Evolutionary conservation across 92 coral and sea anemone genomes (phyloP).

Genomic region (Nematostella vectensis): DNA sequence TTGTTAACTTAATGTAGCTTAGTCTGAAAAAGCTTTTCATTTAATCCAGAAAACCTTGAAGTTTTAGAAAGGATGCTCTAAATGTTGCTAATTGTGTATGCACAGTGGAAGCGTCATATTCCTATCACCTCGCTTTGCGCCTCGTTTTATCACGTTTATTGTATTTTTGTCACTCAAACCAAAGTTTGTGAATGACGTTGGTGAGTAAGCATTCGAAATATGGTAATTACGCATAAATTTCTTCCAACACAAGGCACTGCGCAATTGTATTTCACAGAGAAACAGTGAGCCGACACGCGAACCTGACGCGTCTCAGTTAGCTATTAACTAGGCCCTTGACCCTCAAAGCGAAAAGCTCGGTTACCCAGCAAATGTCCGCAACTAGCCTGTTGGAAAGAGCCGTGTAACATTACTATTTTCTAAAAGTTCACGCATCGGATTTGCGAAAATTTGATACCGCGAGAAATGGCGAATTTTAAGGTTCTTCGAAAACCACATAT

Average conservation of each 20-base stretch:
- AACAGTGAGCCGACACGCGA: not conserved
- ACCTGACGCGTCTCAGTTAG: not conserved
- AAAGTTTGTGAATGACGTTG: not conserved
- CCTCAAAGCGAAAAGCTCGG: conserved; percentile 5
- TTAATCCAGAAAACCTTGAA: conserved; percentile 4
- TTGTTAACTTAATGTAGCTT: not conserved
- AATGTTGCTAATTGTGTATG: not conserved
- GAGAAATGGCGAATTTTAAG: too few relatives aligned
- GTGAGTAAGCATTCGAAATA: conserved; percentile 11
- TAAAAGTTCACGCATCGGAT: too few relatives aligned
- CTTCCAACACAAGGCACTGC: conserved; percentile 4
- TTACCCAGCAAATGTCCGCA: conserved; percentile 10
- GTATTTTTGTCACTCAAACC: conserved; percentile 3
- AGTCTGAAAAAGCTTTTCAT: not conserved
- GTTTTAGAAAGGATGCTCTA: not conserved
- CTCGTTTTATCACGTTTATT: conserved; percentile 11
- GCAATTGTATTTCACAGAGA: conserved; percentile 3
- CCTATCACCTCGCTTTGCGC: not conserved
- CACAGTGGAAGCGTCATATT: not conserved
- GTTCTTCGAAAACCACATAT: too few relatives aligned
- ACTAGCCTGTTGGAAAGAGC: conserved; percentile 6
- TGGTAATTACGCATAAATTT: conserved; percentile 3
- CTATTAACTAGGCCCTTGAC: not conserved
- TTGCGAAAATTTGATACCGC: too few relatives aligned
- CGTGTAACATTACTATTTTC: conserved; percentile 3